A percentile compares a stretch with the other conserved stretches of the same genome.
Conservation (phyloP, 2,888 invertebrate species). For the Stramonita haemastoma region DNA sequence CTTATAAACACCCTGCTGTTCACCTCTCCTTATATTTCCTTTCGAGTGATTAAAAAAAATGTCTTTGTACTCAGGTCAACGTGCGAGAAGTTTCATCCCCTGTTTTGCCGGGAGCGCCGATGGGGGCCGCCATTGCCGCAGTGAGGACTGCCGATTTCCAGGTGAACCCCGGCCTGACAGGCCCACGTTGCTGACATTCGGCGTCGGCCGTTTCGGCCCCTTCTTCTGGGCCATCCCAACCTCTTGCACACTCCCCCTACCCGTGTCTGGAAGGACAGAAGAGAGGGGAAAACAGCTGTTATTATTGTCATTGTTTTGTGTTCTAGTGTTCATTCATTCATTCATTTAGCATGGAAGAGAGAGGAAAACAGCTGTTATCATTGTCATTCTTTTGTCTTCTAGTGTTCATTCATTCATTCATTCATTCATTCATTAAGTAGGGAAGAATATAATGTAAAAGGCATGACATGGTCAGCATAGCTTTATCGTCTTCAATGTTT, state of each 20-base stretch:
- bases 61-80: background rate
- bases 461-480: no score
- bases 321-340: no score
- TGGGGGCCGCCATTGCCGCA: background rate
- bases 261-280: background rate
- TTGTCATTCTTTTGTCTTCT: no score
- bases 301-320: background rate
- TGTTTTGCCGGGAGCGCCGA: background rate
- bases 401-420: no score
- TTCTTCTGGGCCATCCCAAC: background rate
- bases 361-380: background rate
- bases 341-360: background rate
- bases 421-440: no score
- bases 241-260: background rate
- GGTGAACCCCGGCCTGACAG: slow-evolving; percentile 5
- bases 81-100: background rate
- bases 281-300: background rate
- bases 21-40: background rate
- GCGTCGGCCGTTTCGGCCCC: background rate
- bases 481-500: no score
- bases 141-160: background rate
- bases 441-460: no score
- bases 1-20: background rate
- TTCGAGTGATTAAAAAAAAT: background rate
- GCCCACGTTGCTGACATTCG: background rate